Conservation (phyloP, 2,888 invertebrate species). For the Sinohyriopsis cumingii region DNA sequence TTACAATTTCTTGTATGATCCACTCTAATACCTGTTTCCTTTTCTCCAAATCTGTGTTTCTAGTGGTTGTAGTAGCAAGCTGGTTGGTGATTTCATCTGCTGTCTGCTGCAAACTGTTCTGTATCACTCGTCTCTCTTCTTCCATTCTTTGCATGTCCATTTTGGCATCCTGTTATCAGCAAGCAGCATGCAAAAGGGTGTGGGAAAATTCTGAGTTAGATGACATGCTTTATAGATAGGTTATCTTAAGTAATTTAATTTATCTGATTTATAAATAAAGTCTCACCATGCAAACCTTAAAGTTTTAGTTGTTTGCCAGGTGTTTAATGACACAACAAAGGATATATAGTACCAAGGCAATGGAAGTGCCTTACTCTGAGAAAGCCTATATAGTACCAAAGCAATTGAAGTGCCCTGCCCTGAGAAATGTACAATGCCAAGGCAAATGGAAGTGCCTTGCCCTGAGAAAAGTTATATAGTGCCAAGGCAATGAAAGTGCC, state of each 20-base stretch:
- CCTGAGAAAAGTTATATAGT: too few relatives aligned
- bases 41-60: slow-evolving; percentile 59
- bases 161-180: slow-evolving; percentile 45
- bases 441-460: too few relatives aligned
- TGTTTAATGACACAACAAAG: too few relatives aligned
- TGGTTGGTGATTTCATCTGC: slow-evolving; percentile 60
- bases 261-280: neutral
- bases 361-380: too few relatives aligned
- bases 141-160: slow-evolving; percentile 56
- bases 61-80: slow-evolving; percentile 44
- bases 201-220: slow-evolving; percentile 9
- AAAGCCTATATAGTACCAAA: too few relatives aligned
- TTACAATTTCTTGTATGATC: too few relatives aligned
- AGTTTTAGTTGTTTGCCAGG: too few relatives aligned
- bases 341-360: too few relatives aligned
- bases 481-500: too few relatives aligned
- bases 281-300: slow-evolving; percentile 10
- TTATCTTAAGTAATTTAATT: neutral
- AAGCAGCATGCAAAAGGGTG: slow-evolving; percentile 10
- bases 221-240: neutral
- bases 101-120: slow-evolving; percentile 63
- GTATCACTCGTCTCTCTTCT: slow-evolving; percentile 58
- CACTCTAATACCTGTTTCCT: slow-evolving; percentile 59
- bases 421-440: too few relatives aligned
- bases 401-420: too few relatives aligned